phyloP scores from a whole-genome alignment of 1,140 invertebrate genomes.

The Apis laboriosa region DNA sequence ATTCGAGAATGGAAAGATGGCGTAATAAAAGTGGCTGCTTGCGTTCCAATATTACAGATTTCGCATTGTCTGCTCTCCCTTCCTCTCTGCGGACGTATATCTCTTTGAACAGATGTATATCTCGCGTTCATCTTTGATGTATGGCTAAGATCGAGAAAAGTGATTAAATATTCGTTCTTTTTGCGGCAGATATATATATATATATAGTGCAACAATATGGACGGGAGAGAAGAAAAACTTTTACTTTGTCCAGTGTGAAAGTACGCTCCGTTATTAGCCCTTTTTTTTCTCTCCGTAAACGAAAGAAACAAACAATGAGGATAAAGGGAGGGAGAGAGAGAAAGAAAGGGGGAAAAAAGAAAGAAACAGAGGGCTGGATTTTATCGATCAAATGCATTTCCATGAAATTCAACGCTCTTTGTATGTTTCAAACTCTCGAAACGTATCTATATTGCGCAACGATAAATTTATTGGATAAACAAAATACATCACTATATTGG shows the following conservation, averaged over 20 bases:
- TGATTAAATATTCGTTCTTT: neutral
- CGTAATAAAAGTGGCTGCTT: neutral
- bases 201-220: neutral
- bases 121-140: neutral
- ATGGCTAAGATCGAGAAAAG: neutral
- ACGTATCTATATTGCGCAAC: constrained; percentile 6
- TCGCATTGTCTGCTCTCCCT: neutral
- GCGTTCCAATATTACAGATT: neutral
- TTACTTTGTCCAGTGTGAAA: neutral
- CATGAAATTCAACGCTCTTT: constrained; percentile 37
- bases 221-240: neutral
- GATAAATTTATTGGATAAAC: constrained; percentile 51
- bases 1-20: neutral
- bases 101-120: neutral
- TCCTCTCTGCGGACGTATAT: neutral
- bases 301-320: neutral
- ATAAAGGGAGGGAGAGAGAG: too few relatives aligned
- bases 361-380: neutral
- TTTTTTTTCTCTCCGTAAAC: neutral
- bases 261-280: neutral
- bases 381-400: constrained; percentile 35
- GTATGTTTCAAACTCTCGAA: constrained; percentile 33
- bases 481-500: constrained; percentile 39
- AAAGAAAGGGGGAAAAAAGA: neutral
- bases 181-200: neutral